Evolutionary conservation across 2,888 invertebrate species (phyloP).

Genomic region (Boloria euphrosyne): DNA sequence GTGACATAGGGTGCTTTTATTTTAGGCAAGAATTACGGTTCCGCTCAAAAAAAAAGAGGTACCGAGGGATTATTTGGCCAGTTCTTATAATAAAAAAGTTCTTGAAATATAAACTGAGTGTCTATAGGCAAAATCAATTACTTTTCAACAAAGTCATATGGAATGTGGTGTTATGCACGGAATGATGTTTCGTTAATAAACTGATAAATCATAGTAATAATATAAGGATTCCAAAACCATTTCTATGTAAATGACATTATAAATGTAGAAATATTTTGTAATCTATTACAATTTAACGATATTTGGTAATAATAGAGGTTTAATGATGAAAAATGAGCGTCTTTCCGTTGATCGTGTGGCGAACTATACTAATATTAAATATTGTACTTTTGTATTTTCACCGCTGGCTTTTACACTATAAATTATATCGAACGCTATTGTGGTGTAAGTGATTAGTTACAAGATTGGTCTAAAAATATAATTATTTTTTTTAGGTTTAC

Average conservation of each 20-base stretch:
- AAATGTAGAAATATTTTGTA: slow-evolving; percentile 19
- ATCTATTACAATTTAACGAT: slow-evolving; percentile 22
- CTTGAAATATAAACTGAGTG: too few relatives aligned
- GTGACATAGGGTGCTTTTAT: too few relatives aligned
- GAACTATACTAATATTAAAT: slow-evolving; percentile 45
- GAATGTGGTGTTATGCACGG: background rate
- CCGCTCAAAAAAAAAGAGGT: too few relatives aligned
- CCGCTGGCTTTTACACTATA: slow-evolving; percentile 47
- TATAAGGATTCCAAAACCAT: slow-evolving; percentile 3
- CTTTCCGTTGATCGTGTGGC: slow-evolving; percentile 41
- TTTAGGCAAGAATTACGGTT: too few relatives aligned
- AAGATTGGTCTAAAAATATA: background rate
- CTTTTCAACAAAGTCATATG: background rate
- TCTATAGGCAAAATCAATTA: too few relatives aligned
- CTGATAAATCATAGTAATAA: background rate
- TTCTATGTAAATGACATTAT: slow-evolving; percentile 13
- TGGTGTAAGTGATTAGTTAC: slow-evolving; percentile 12
- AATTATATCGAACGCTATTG: slow-evolving; percentile 39
- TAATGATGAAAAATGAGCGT: slow-evolving; percentile 47
- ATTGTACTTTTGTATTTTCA: slow-evolving; percentile 45
- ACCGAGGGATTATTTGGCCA: too few relatives aligned
- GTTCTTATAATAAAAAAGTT: too few relatives aligned
- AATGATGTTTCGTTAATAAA: background rate
- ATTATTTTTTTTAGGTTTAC: too few relatives aligned
- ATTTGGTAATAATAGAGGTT: slow-evolving; percentile 35